Conservation (phyloP, 2,797 vertebrate genomes). For the Onychomys leucogaster region DNA sequence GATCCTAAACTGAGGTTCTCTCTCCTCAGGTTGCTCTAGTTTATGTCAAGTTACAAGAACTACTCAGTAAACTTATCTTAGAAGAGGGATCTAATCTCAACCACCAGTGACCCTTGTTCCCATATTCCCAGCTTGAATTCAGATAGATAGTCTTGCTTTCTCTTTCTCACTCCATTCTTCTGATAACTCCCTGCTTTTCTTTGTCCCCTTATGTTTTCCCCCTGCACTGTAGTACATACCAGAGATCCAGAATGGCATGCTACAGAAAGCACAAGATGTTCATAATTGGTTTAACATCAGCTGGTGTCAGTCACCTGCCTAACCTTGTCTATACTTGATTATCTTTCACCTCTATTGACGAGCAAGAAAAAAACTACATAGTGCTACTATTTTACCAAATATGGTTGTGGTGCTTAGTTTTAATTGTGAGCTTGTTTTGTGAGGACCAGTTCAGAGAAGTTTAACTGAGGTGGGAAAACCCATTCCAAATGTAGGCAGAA, state of each 20-base stretch:
- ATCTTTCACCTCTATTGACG: background rate
- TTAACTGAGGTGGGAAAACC: background rate
- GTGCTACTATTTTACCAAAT: conserved; percentile 6
- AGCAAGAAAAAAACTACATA: conserved; percentile 2
- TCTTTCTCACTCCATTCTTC: background rate
- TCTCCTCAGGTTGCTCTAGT: background rate
- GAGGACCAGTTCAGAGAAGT: background rate
- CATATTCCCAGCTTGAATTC: background rate
- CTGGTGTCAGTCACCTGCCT: background rate
- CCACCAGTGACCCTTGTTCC: background rate
- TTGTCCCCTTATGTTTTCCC: background rate
- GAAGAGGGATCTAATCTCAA: background rate
- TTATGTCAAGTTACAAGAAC: background rate
- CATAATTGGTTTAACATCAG: background rate
- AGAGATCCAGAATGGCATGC: background rate
- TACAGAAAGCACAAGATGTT: background rate
- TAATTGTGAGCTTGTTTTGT: background rate
- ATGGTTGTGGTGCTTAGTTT: background rate
- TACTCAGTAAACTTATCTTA: background rate
- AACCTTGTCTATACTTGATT: background rate
- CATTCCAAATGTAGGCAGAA: background rate
- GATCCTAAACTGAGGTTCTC: background rate
- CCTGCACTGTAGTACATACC: background rate
- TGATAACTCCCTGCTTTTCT: background rate
- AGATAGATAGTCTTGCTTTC: background rate